Conservation (phyloP, 1,140 invertebrate genomes). For the Aphidius ervi region DNA sequence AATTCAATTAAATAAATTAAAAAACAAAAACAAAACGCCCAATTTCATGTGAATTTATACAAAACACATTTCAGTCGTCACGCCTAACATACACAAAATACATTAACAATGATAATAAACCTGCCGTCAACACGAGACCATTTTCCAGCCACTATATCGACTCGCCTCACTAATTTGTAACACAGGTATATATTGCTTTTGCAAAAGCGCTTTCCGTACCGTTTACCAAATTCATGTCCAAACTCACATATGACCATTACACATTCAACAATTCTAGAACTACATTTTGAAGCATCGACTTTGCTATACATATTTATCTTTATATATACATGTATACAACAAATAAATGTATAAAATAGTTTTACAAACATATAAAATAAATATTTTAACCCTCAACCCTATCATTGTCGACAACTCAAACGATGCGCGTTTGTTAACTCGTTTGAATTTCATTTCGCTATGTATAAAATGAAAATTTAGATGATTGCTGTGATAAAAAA, state of each 20-base stretch:
- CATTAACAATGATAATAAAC: conserved; percentile 35
- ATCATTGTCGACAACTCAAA: conserved; percentile 2
- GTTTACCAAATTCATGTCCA: conserved; percentile 23
- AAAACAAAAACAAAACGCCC: too few relatives aligned
- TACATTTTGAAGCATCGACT: conserved; percentile 24
- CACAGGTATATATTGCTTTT: conserved; percentile 22
- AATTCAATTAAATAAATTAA: too few relatives aligned
- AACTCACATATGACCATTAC: conserved; percentile 9
- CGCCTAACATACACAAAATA: conserved; percentile 21
- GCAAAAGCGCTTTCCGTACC: conserved; percentile 26
- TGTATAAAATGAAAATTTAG: conserved; percentile 3
- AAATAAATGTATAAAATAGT: neutral
- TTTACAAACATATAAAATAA: conserved; percentile 5
- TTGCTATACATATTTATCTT: conserved; percentile 17
- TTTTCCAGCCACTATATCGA: conserved; percentile 29
- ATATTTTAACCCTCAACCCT: conserved; percentile 8
- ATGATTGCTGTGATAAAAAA: neutral
- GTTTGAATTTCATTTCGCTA: conserved; percentile 2
- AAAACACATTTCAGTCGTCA: neutral
- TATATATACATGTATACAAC: neutral
- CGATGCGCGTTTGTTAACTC: conserved; percentile 1
- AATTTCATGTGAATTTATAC: too few relatives aligned
- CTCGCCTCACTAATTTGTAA: conserved; percentile 29
- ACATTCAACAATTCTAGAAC: conserved; percentile 17
- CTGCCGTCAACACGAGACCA: conserved; percentile 25